phyloP scores from a whole-genome alignment of 2,797 vertebrate species.

The Lepilemur septentrionalis region DNA sequence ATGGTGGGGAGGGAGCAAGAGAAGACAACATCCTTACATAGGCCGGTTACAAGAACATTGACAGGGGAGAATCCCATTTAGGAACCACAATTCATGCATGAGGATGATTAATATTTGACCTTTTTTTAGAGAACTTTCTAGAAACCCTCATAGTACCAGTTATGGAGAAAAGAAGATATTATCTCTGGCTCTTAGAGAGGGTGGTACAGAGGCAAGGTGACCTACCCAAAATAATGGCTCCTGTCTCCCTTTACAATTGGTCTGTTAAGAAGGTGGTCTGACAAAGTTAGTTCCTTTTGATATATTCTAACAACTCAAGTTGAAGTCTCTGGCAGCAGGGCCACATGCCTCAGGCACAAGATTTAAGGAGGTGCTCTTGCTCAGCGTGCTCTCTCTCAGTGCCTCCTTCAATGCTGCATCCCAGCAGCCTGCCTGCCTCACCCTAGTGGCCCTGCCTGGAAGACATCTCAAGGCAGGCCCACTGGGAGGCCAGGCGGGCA shows the following conservation, averaged over 20 bases:
- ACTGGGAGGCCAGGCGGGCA: not conserved
- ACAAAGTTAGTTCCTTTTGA: not conserved
- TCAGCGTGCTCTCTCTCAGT: not conserved
- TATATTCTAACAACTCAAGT: not conserved
- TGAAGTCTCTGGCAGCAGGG: not conserved
- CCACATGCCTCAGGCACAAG: not conserved
- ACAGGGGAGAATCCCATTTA: not conserved
- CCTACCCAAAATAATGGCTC: not conserved
- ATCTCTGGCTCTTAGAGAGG: not conserved
- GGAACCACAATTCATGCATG: not conserved
- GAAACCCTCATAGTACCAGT: not conserved
- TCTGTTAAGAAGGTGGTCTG: not conserved
- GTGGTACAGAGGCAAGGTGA: not conserved
- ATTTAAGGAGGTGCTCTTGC: not conserved
- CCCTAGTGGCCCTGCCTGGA: not conserved
- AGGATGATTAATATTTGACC: not conserved
- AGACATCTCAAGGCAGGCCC: not conserved
- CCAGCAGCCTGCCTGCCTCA: not conserved
- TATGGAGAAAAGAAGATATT: not conserved
- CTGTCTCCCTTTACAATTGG: not conserved
- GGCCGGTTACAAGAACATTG: not conserved
- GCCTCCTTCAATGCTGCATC: not conserved
- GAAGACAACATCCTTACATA: not conserved
- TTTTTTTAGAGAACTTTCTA: not conserved
- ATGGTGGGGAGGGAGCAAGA: not conserved